A percentile compares a stretch with the other conserved stretches of the same genome.
Conservation (phyloP, 2,113 vertebrate species). For the Oplegnathus fasciatus region DNA sequence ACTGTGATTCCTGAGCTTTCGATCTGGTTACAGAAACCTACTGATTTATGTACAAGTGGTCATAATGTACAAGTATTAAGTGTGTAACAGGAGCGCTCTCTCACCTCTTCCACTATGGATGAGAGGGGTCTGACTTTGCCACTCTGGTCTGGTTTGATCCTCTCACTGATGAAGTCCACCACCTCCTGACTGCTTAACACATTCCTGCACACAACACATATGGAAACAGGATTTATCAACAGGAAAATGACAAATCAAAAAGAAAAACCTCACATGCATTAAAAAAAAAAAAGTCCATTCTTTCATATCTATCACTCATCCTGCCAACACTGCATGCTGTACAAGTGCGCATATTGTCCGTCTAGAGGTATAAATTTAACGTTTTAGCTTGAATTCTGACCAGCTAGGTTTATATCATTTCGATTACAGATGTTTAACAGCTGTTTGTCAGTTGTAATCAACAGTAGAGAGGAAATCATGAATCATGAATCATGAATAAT, state of each 20-base stretch:
- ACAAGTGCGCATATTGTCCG: background rate
- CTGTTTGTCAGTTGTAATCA: background rate
- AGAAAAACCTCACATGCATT: background rate
- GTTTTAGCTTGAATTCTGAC: background rate
- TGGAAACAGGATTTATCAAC: background rate
- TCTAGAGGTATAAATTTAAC: too few species aligned
- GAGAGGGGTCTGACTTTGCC: conserved; percentile 88
- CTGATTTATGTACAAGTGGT: background rate
- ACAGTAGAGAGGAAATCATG: background rate
- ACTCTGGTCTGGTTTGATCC: conserved; percentile 90
- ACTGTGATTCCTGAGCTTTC: background rate
- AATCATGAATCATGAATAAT: background rate
- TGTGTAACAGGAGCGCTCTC: background rate
- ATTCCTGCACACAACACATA: conserved; percentile 87
- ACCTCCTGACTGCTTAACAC: conserved; percentile 99
- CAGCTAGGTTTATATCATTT: background rate
- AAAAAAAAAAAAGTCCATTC: background rate
- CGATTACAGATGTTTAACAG: background rate
- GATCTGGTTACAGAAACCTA: background rate
- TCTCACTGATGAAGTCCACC: conserved; percentile 95
- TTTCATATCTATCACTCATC: background rate
- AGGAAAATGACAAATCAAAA: background rate
- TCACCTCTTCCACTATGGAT: conserved; percentile 95
- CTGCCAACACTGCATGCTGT: background rate
- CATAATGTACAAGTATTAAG: background rate